Percentiles rank a stretch among this genome's conserved stretches.
These are phyloP conservation scores for Epsilonema sp. DNA, from an alignment of 2,888 invertebrate genomes.

Conservation along the genomic window DNA sequence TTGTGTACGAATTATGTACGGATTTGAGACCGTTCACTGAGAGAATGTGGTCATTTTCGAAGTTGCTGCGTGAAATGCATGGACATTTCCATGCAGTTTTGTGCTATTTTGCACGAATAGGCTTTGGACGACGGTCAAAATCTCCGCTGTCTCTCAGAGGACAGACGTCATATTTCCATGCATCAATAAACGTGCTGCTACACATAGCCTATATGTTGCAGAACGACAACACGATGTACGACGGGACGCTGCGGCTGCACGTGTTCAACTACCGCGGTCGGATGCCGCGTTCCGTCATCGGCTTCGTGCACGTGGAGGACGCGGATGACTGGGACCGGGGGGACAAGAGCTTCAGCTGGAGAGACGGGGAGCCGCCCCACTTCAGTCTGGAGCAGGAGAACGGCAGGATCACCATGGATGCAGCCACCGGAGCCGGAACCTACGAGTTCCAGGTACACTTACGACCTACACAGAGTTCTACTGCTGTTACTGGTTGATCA, in stretches of 20 bases:
- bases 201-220: no score
- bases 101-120: no score
- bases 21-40: no score
- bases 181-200: no score
- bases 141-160: no score
- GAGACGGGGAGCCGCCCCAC: constrained; percentile 53
- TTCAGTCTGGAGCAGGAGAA: constrained; percentile 74
- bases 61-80: no score
- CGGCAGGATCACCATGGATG: constrained; percentile 86
- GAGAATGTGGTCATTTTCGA: no score
- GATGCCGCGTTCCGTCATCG: constrained; percentile 71
- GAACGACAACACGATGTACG: constrained; percentile 95
- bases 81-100: no score
- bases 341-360: constrained; percentile 79
- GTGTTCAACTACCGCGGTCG: constrained; percentile 86
- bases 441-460: constrained; percentile 55
- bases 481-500: constrained; percentile 36
- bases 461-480: no score
- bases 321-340: constrained; percentile 95
- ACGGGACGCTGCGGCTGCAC: constrained; percentile 83
- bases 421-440: constrained; percentile 68
- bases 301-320: constrained; percentile 87
- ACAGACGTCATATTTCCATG: no score
- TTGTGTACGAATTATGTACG: no score
- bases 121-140: no score